Base-by-base conservation (phyloP, 1,140 invertebrate genomes). In the Rhyacophila brunnea region DNA sequence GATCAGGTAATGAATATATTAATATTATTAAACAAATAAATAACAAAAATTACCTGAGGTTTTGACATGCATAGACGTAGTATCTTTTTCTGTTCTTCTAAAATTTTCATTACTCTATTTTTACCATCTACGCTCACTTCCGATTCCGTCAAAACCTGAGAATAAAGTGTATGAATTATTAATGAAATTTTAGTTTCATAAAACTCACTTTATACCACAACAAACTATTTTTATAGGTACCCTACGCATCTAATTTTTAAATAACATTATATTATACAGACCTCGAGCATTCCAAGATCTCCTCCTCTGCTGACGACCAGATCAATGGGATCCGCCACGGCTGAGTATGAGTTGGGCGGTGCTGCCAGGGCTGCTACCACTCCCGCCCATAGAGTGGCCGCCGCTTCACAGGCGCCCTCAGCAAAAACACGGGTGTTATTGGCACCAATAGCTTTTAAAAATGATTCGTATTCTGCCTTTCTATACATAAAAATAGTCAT, bases 271-370 rank as follows among this genome's bases (percentile, higher is more conserved):
- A 15, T 13, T 3, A n/a, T 38, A 9, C n/a, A 9, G 7, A 82
- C 80, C 72, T 87, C 82, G 20, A 88, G 73, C 81, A 87, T 85
- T 9, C 81, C 78, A 11, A 88, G 68, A 68, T 87, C 86, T 0
- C 86, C 86, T 4, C 85, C 86, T 23, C 85, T 70, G 6, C 84
- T 84, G 62, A 85, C 84, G 7, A 85, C 86, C 42, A 90, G 71
- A 66, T 90, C 88, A 4, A 90, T 88, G 1, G 88, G 84, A 70
- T 90, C 87, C 0, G 75, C 80, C 6, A 90, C 82, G 1, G 87
- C 87, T 0, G 85, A 88, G 64, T 89, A 90, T 1, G 87, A 89
- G 65, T 87, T 89, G 0, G 86, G 85, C 0, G 89, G 89, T 0
- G 86, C 86, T 2, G 87, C 88, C 58, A 90, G 74, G 2, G 87